phyloP scores from a whole-genome alignment of 2,797 vertebrate species.

The Coracias cyanogaster region DNA sequence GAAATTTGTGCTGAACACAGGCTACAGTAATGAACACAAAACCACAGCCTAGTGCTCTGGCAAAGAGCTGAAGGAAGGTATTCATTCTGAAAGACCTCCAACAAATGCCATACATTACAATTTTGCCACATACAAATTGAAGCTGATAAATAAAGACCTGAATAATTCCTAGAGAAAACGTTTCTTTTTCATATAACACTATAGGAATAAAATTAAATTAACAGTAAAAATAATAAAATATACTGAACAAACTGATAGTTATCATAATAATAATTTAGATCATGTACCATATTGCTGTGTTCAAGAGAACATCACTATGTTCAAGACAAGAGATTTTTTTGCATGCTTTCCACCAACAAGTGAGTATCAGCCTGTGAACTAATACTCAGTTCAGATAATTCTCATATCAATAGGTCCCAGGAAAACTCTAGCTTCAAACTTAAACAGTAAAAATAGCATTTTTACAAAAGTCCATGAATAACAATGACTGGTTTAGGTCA shows the following conservation, averaged over 20 bases:
- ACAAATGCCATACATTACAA: not conserved
- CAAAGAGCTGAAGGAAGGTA: not conserved
- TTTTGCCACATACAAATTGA: not conserved
- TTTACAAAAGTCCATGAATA: not conserved
- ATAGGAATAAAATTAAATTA: not conserved
- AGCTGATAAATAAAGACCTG: not conserved
- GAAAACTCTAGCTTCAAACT: not conserved
- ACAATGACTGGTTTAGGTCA: not conserved
- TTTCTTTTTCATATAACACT: not conserved
- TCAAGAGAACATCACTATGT: not conserved
- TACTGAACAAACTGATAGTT: not conserved
- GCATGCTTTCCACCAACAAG: not conserved
- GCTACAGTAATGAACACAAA: conserved; percentile 14
- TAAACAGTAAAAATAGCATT: not conserved
- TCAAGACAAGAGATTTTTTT: not conserved
- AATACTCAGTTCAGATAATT: not conserved
- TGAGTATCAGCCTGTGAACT: not conserved
- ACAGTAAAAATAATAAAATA: not conserved
- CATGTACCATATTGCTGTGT: not conserved
- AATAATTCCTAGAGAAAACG: not conserved
- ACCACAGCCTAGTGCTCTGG: not conserved
- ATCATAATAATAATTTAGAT: not conserved
- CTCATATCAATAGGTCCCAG: not conserved
- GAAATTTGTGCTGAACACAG: not conserved
- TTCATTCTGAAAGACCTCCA: not conserved